These are phyloP conservation scores for Portunus trituberculatus DNA, from an alignment of 1,140 invertebrate genomes.

Conservation along the genomic window DNA sequence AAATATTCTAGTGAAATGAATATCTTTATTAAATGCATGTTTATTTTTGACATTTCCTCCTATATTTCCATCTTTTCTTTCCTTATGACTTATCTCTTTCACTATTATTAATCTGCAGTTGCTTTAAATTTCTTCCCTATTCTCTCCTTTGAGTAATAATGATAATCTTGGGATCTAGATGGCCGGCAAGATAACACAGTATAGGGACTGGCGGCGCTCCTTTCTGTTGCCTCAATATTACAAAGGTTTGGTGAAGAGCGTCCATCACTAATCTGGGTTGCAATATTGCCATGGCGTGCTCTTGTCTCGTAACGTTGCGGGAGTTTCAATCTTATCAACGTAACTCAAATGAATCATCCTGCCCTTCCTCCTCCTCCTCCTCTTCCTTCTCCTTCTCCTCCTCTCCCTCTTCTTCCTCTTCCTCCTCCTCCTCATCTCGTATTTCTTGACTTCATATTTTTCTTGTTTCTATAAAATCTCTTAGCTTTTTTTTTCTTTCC, in stretches of 20 bases:
- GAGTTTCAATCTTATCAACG: not conserved
- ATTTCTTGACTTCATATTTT: not conserved
- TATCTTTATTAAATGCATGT: not conserved
- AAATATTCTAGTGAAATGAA: no score
- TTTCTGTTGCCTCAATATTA: not conserved
- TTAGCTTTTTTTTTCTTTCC: not conserved
- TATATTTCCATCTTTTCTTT: not conserved
- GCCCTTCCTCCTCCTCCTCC: not conserved
- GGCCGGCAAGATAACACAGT: no score
- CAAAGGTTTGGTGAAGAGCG: not conserved
- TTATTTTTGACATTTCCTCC: not conserved
- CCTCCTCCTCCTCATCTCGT: conserved; percentile 5
- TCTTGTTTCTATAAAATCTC: not conserved
- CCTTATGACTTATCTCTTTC: not conserved
- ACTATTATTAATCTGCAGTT: not conserved
- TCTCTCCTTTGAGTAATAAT: no score
- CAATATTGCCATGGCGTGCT: not conserved
- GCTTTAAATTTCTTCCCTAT: not conserved
- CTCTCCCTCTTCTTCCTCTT: not conserved
- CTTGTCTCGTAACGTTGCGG: not conserved
- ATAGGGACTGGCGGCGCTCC: not conserved
- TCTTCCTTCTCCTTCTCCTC: conserved; percentile 1
- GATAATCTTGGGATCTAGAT: no score
- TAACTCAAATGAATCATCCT: not conserved
- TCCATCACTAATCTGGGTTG: not conserved